Evolutionary conservation across 2,888 invertebrate genomes (phyloP), one percentile per base, ranked within the genome.

Genomic region (Thymelicus sylvestris): DNA sequence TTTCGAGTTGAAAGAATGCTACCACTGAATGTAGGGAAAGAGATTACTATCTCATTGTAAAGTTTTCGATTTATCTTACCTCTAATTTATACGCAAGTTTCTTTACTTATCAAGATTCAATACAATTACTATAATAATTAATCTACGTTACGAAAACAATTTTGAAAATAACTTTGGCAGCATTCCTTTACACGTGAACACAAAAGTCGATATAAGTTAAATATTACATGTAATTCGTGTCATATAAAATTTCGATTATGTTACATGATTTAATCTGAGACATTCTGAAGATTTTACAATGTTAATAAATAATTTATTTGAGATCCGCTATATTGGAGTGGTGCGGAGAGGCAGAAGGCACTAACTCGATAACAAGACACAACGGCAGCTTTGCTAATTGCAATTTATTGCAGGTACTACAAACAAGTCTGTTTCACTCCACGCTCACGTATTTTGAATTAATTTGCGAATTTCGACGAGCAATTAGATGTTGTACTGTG

Each of bases 341-440:
- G 81, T 82, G 81, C 83, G 83, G 82, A 86, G 88, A 86, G 85
- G 86, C 87, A 83, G 86, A 87, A 90, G 86, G 85, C 89, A 91
- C 91, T 92, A 92, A 92, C 92, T 92, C 89, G 90, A 92, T 93
- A 92, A 93, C 93, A 92, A 93, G 93, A 92, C 89, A 88, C 90
- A 91, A 90, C 91, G 78, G 90, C 78, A 88, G 92, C 88, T 91
- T 87, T 91, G 89, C 91, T 93, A 92, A 93, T 93, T 93, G 92
- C 93, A 92, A 92, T 92, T 93, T 93, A 92, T 93, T 93, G 91
- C 93, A 93, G 92, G 93, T 92, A 91, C 92, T 92, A 90, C 90
- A 89, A 89, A 90, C 92, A 90, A 92, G 87, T 86, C 90, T 86
- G 87, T 86, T 86, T 87, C 88, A 87, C 89, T 87, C 88, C 84